Percentiles rank a stretch among this genome's conserved stretches.
phyloP scores from a whole-genome alignment of 2,888 invertebrate genomes.

The Lissocephala sabroskyi region DNA sequence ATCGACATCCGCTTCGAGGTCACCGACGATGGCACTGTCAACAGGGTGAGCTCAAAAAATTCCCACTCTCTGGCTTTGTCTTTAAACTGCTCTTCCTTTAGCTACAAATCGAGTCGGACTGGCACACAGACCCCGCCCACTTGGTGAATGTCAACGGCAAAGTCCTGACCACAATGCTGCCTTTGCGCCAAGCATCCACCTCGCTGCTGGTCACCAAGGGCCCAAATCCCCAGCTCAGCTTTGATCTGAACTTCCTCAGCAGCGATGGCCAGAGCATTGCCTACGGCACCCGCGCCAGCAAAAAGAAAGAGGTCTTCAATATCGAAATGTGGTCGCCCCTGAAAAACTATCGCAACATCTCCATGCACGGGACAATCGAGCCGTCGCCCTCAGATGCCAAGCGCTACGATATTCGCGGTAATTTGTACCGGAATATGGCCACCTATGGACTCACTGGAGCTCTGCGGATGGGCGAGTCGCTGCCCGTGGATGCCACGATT shows the following conservation, averaged over 20 bases:
- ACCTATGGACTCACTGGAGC: slow-evolving; percentile 72
- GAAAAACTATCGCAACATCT: slow-evolving; percentile 67
- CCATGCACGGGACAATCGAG: slow-evolving; percentile 66
- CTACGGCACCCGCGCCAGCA: slow-evolving; percentile 65
- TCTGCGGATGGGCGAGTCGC: slow-evolving; percentile 67
- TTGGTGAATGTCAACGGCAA: slow-evolving; percentile 73
- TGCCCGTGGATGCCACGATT: slow-evolving; percentile 72
- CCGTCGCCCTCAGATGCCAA: slow-evolving; percentile 36
- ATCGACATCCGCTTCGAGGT: slow-evolving; percentile 78
- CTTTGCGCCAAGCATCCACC: slow-evolving; percentile 58
- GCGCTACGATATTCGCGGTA: slow-evolving; percentile 70
- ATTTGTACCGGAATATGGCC: slow-evolving; percentile 71
- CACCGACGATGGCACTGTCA: slow-evolving; percentile 74
- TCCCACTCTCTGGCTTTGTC: too few species aligned
- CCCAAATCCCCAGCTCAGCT: slow-evolving; percentile 53
- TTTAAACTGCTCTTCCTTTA: slow-evolving; percentile 24
- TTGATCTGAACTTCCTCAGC: slow-evolving; percentile 60
- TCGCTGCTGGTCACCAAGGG: slow-evolving; percentile 57
- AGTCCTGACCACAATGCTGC: slow-evolving; percentile 67
- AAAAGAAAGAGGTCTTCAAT: slow-evolving; percentile 66
- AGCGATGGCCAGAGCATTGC: slow-evolving; percentile 53
- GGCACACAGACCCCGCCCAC: slow-evolving; percentile 73
- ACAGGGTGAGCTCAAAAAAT: slow-evolving; percentile 75
- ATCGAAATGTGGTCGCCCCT: slow-evolving; percentile 71
- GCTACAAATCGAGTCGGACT: slow-evolving; percentile 69